Evolutionary conservation across 2,113 vertebrate species (phyloP).

Genomic region (Crotalus viridis): DNA sequence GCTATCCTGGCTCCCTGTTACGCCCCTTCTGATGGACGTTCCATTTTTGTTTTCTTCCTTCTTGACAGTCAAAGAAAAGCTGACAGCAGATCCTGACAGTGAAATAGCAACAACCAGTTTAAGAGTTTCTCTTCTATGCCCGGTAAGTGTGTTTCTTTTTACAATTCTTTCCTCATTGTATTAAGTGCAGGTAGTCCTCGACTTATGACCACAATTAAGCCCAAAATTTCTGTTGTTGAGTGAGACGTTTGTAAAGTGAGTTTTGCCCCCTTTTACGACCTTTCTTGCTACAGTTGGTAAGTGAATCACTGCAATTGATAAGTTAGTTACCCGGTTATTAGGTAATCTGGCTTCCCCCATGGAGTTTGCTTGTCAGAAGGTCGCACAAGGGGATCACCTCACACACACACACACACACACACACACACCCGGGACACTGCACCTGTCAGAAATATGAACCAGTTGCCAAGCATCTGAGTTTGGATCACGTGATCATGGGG

Average conservation of each 20-base stretch:
- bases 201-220: neutral
- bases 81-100: slow-evolving; percentile 98
- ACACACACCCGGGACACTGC: no score
- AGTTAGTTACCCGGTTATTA: neutral
- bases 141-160: slow-evolving; percentile 77
- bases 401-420: no score
- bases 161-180: neutral
- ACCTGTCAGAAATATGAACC: neutral
- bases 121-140: slow-evolving; percentile 96
- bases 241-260: neutral
- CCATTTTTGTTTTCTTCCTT: slow-evolving; percentile 31
- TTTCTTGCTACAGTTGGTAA: neutral
- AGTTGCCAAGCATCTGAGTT: neutral
- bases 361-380: neutral
- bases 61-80: slow-evolving; percentile 93
- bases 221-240: no score
- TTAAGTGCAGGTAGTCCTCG: neutral
- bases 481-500: neutral
- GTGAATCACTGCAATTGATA: neutral
- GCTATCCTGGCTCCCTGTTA: neutral
- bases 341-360: neutral
- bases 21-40: slow-evolving; percentile 29
- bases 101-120: slow-evolving; percentile 98
- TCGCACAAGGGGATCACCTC: neutral
- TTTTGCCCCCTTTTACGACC: neutral